A percentile compares a stretch with the other conserved stretches of the same genome.
These are phyloP conservation scores for Hoplostethus mediterraneus DNA, from an alignment of 2,797 vertebrate genomes.

Conservation along the genomic window DNA sequence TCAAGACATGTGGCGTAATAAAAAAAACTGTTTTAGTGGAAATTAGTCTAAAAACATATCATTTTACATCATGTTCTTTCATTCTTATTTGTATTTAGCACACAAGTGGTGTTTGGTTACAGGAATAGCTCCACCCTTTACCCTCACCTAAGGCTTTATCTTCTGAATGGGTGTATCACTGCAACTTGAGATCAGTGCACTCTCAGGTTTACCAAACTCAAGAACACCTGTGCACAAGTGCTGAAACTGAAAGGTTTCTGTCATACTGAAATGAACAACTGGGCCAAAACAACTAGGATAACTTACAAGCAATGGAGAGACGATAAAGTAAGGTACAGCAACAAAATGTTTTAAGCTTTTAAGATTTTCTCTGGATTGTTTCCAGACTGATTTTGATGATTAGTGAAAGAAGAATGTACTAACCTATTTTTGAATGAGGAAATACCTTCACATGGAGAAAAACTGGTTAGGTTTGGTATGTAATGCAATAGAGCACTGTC, in stretches of 20 bases:
- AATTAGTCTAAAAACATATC: too few species aligned
- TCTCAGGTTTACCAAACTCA: slow-evolving; percentile 47
- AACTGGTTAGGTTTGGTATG: not conserved
- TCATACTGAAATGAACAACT: slow-evolving; percentile 58
- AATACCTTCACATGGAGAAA: too few species aligned
- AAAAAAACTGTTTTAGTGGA: not conserved
- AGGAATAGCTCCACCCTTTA: slow-evolving; percentile 30
- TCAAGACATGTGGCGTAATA: too few species aligned
- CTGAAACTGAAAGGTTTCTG: not conserved
- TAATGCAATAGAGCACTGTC: not conserved
- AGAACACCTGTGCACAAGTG: not conserved
- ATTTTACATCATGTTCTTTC: not conserved
- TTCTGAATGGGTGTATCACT: slow-evolving; percentile 23
- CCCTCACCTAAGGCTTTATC: not conserved
- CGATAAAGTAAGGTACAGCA: slow-evolving; percentile 60
- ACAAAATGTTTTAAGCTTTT: not conserved
- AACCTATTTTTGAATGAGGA: too few species aligned
- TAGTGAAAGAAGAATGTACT: not conserved
- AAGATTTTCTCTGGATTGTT: not conserved
- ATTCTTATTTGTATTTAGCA: not conserved
- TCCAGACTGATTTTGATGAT: not conserved
- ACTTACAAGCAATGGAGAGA: slow-evolving; percentile 70
- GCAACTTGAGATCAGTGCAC: slow-evolving; percentile 29
- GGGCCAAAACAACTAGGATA: slow-evolving; percentile 17
- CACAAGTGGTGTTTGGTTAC: not conserved